These are phyloP conservation scores for Tapirus indicus DNA, from an alignment of 2,797 vertebrate species.

Conservation along the genomic window DNA sequence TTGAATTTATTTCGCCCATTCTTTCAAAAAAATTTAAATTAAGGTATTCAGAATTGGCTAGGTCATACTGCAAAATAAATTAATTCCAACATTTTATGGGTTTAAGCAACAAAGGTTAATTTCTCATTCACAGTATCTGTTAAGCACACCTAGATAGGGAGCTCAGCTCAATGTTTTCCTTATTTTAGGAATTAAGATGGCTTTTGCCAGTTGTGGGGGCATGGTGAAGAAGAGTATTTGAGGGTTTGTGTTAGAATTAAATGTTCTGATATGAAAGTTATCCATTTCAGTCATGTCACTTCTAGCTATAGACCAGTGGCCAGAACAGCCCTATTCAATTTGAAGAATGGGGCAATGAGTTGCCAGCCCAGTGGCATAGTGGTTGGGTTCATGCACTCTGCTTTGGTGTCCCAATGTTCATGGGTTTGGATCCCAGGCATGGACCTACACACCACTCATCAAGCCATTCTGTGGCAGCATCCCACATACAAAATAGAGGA, in stretches of 20 bases:
- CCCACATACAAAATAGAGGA: no score
- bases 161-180: not conserved
- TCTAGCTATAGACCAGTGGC: not conserved
- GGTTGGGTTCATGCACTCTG: no score
- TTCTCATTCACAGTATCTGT: not conserved
- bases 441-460: no score
- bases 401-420: no score
- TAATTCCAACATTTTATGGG: not conserved
- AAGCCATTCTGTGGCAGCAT: no score
- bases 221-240: not conserved
- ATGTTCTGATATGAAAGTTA: not conserved
- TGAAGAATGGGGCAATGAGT: not conserved
- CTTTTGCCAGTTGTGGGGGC: not conserved
- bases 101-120: not conserved
- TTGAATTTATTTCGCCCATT: not conserved
- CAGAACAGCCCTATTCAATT: not conserved
- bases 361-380: no score
- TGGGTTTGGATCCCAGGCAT: no score
- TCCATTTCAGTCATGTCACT: not conserved
- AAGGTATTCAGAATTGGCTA: not conserved
- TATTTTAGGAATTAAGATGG: not conserved
- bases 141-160: rapidly evolving
- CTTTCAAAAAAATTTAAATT: not conserved
- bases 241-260: not conserved
- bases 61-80: not conserved